phyloP scores from a whole-genome alignment of 2,888 invertebrate species.

The Melieria picta region DNA sequence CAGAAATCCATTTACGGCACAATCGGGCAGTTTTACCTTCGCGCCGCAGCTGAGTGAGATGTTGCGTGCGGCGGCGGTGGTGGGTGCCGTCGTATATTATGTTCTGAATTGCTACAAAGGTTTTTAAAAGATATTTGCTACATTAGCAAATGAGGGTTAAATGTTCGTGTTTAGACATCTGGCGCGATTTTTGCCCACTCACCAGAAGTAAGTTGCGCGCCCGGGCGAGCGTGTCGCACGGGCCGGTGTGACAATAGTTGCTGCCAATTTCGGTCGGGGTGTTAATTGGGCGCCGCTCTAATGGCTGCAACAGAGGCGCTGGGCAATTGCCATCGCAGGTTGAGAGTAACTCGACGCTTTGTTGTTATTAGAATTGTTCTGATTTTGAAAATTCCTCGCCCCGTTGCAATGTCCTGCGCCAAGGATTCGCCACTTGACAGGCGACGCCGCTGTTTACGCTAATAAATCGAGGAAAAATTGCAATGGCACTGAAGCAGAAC shows the following conservation, averaged over 20 bases:
- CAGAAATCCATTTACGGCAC: constrained; percentile 52
- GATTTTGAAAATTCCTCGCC: too few relatives aligned
- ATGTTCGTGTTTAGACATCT: constrained; percentile 60
- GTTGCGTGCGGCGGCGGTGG: not conserved
- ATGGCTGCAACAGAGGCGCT: too few relatives aligned
- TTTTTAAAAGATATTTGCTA: constrained; percentile 7
- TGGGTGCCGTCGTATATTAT: not conserved
- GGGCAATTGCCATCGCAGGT: not conserved
- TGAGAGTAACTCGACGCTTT: not conserved
- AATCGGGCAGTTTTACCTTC: constrained; percentile 33
- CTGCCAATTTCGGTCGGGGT: not conserved
- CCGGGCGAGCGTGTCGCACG: too few relatives aligned
- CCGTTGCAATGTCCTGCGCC: too few relatives aligned
- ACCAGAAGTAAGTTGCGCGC: constrained; percentile 6
- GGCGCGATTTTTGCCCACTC: constrained; percentile 48
- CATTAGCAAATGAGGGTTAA: constrained; percentile 56
- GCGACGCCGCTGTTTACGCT: constrained; percentile 37
- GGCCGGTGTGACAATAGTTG: too few relatives aligned
- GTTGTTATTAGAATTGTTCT: too few relatives aligned
- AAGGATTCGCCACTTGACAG: too few relatives aligned
- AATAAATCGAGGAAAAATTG: constrained; percentile 44
- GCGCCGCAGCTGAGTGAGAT: not conserved
- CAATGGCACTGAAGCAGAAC: constrained; percentile 42
- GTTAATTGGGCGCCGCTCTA: constrained; percentile 17
- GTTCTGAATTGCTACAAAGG: constrained; percentile 16